Evolutionary conservation across 2,888 invertebrate genomes (phyloP), one percentile per base, ranked within the genome.

Genomic region (Julus scandinavius): DNA sequence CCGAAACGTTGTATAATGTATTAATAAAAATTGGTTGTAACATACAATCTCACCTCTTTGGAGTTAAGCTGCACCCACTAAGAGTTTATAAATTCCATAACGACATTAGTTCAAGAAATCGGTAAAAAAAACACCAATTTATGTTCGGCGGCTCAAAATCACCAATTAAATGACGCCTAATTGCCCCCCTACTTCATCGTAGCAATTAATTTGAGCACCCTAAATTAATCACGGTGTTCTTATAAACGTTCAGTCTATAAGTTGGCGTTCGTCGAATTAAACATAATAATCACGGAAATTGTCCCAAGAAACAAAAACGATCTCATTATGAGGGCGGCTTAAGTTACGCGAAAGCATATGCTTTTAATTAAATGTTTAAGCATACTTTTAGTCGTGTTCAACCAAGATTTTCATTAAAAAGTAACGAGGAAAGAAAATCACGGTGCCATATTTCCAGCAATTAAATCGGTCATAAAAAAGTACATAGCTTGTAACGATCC

Each of bases 381-480:
- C 72, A 20, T 20, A 20, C 80, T 80, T 38, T 80, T 38, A 80
- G 11, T 80, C 80, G 38, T 13, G 72, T 29, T 29, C 29, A 29
- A 5, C 72, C 9, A 72, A 80, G 38, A 80, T 80, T 80, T 80
- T 80, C 80, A 80, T 80, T 80, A 80, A 80, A 80, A 80, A 63
- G 3, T 54, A 54, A 80, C 38, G 80, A 38, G 80, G 80, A 80
- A 72, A 38, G 80, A 80, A 80, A 80, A 80, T 80, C 80, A 80
- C 80, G 80, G 80, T 38, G 80, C 80, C 38, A 80, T 38, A 38
- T 38, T 38, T 80, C 13, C 80, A 80, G 80, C 80, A 29, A 80
- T 80, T 80, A 38, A 38, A 80, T 80, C 80, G 38, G 80, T 13
- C 38, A 80, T 80, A 80, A 80, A 80, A 45, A 80, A 38, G 80